Conservation (phyloP, 2,888 invertebrate genomes). For the Hylaea fasciaria region DNA sequence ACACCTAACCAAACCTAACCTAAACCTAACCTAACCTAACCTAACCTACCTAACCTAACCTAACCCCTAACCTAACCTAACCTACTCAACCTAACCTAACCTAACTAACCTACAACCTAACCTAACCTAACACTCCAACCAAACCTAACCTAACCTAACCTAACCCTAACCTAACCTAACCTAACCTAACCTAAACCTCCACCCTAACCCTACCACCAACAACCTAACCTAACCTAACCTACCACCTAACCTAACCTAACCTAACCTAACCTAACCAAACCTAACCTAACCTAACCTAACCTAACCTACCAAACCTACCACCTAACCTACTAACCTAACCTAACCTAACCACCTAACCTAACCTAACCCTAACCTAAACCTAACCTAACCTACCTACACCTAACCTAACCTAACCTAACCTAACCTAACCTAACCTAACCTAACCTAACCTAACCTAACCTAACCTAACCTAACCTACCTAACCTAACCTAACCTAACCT, state of each 20-base stretch:
- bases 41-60: slow-evolving; percentile 1
- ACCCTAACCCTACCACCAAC: slow-evolving; percentile 28
- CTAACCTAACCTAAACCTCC: slow-evolving; percentile 34
- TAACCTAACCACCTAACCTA: slow-evolving; percentile 1
- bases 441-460: slow-evolving; percentile 23
- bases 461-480: slow-evolving; percentile 12
- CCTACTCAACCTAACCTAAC: slow-evolving; percentile 17
- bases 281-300: slow-evolving; percentile 1
- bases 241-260: background rate
- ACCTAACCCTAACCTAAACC: slow-evolving; percentile 14
- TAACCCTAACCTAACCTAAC: slow-evolving; percentile 1
- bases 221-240: slow-evolving; percentile 1
- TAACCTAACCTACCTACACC: background rate
- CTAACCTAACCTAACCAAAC: background rate
- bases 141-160: background rate
- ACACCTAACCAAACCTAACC: background rate
- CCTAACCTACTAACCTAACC: slow-evolving; percentile 21
- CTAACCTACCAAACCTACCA: slow-evolving; percentile 10
- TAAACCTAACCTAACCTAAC: slow-evolving; percentile 7
- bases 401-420: slow-evolving; percentile 37
- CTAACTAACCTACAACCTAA: slow-evolving; percentile 28
- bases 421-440: slow-evolving; percentile 40
- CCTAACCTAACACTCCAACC: background rate
- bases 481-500: slow-evolving; percentile 1
- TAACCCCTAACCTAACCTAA: slow-evolving; percentile 39